phyloP scores from a whole-genome alignment of 1,140 invertebrate genomes.

The Gryllus bimaculatus region DNA sequence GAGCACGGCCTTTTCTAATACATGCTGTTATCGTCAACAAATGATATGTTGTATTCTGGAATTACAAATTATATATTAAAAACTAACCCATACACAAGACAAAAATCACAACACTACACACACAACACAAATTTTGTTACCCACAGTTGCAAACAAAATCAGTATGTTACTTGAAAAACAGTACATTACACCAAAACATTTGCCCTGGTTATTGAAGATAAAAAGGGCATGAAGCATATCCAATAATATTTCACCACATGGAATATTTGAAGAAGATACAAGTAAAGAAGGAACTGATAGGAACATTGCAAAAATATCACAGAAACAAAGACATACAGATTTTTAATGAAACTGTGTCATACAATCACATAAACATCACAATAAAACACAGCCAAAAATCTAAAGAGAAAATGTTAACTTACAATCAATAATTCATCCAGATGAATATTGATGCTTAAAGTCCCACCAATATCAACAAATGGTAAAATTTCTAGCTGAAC shows the following conservation, averaged over 20 bases:
- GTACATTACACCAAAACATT: too few species aligned
- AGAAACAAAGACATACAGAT: too few species aligned
- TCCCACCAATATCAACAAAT: constrained; percentile 45
- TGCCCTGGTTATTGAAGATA: too few species aligned
- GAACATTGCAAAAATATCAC: too few species aligned
- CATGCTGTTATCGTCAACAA: constrained; percentile 34
- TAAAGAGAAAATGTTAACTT: background rate
- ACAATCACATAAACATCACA: too few species aligned
- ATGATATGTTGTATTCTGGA: constrained; percentile 34
- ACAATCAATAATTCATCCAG: constrained; percentile 32
- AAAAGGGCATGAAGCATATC: too few species aligned
- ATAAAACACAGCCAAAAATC: background rate
- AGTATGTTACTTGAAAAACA: too few species aligned
- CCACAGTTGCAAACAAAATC: constrained; percentile 8
- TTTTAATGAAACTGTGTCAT: too few species aligned
- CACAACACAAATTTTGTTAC: background rate
- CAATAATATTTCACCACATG: too few species aligned
- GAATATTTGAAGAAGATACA: too few species aligned
- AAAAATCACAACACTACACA: too few species aligned
- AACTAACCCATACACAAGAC: background rate
- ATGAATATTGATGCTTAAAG: constrained; percentile 38
- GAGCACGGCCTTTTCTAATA: constrained; percentile 34
- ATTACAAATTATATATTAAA: constrained; percentile 15
- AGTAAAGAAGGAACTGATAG: too few species aligned
- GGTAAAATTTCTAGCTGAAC: constrained; percentile 41